Base-by-base conservation (phyloP, 2,888 invertebrate species). In the Caenorhabditis zanzibari region DNA sequence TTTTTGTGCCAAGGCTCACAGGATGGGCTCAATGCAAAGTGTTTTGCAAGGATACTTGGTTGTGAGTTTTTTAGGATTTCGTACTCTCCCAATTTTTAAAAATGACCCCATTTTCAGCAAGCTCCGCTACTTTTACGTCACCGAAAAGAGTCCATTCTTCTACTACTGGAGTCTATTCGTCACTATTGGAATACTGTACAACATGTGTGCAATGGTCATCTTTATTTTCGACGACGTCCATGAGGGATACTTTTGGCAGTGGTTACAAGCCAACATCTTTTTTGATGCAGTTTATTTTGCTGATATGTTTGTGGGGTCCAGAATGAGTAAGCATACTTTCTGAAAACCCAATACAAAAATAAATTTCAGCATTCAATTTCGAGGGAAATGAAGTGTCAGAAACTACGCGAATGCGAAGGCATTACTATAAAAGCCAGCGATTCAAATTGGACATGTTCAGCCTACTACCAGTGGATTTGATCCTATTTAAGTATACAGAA, bases 141-240 rank as follows among this genome's bases (percentile, higher is more conserved):
- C 22, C 10, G 61, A 76, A 0, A 82, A 64, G 61, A 84, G 84
- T 4, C n/a, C 69, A 0, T 85, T 88, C 58, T 90, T 86, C 64
- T 91, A 90, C 76, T 91, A 90, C 64, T 91, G 91, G 91, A 86
- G 88, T 1, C 82, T 87, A 63, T 19, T 91, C 9, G 84, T 91
- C 7, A 83, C 88, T n/a, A 22, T 87, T 32, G 91, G 87, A 10
- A 82, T 88, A 24, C 59, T 92, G 9, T 91, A 91, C 74, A 91
- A 91, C 68, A 85, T 87, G 52, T 49, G 90, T 12, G 90, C 89
- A 14, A 88, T 89, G 82, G 89, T 90, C 2, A 88, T 92, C 22
- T 91, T 92, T 77, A 90, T 92, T 16, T 91, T 90, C 71, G 90
- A 91, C 74, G 90, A 92, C 63, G 88, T 88, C 2, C 84, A 74